phyloP scores from a whole-genome alignment of 2,113 vertebrate species.

The Protobothrops flavoviridis region DNA sequence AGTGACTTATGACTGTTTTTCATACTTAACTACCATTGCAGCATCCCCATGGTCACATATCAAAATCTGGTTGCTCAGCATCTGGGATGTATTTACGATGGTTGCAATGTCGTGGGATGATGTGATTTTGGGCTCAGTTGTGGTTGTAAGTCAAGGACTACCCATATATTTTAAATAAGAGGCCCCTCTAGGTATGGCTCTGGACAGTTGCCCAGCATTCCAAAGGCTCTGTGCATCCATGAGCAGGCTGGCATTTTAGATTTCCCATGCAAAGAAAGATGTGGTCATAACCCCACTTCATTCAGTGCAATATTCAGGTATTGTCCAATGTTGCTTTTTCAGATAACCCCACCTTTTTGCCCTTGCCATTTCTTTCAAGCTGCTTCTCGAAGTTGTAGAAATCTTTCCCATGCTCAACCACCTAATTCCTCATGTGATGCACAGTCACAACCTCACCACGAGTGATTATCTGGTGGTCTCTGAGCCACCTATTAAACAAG shows the following conservation, averaged over 20 bases:
- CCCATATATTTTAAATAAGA: too few relatives aligned
- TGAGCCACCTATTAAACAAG: not conserved
- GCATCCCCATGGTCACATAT: too few relatives aligned
- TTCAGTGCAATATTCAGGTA: not conserved
- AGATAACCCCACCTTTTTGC: not conserved
- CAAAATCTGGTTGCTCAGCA: too few relatives aligned
- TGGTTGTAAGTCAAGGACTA: too few relatives aligned
- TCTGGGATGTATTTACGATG: too few relatives aligned
- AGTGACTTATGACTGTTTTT: too few relatives aligned
- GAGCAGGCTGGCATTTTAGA: not conserved
- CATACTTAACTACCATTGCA: too few relatives aligned
- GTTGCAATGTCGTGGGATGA: too few relatives aligned
- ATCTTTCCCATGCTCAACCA: not conserved
- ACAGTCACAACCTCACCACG: not conserved
- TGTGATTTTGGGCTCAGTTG: too few relatives aligned
- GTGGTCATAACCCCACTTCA: rapidly evolving
- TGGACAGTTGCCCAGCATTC: too few relatives aligned
- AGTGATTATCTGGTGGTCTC: not conserved
- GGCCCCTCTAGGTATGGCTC: too few relatives aligned
- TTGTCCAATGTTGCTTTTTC: not conserved
- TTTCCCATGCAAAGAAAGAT: not conserved
- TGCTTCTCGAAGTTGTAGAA: not conserved
- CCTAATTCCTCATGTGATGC: not conserved
- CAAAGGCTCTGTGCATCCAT: too few relatives aligned
- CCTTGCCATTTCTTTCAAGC: not conserved